Base-by-base conservation (phyloP, 2,113 vertebrate genomes). In the Salvelinus alpinus region DNA sequence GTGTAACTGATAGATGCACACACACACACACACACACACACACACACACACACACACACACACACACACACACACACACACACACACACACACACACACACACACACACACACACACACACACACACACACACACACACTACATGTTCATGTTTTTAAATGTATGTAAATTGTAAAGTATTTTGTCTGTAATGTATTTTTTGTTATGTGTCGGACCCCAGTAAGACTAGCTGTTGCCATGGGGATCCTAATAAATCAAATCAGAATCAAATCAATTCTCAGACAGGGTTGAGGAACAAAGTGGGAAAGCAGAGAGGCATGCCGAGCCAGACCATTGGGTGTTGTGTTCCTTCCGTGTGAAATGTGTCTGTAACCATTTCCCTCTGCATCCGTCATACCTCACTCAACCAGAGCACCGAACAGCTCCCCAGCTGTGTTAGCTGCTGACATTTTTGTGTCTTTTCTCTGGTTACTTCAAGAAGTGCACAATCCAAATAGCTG, bases 371-470 rank as follows among this genome's bases (percentile, higher is more conserved):
- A 67, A 27, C 60, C 48, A 25, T 24, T 59, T 68, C 25, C 31
- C 47, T 70, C 25, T 20, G 38, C 70, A 66, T 27, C 29, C 71
- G 54, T 48, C 75, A 59, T 69, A 65, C 47, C 44, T 22, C 16
- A 34, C 51, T 68, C 66, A 18, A 14, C 67, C 67, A 44, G 67
- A 47, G 27, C 31, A 13, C 38, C 18, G 24, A 48, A 47, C 16
- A 70, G 60, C 69, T 75, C 59, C 73, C 64, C 54, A 60, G 67
- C 66, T 77, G 79, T 62, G 34, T 22, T 38, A 64, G 18, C 51
- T 74, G 47, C 48, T 76, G 48, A 68, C 34, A 65, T 65, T 38
- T 72, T 31, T 48, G 29, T 34, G 20, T 69, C 67, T 70, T 22
- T 38, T n/a, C 27, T 70, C 54, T 25, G 31, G 29, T 34, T 66